Evolutionary conservation across 2,797 vertebrate species (phyloP), one percentile per base, ranked within the genome.

Genomic region (Sebastes kiyomatsui): DNA sequence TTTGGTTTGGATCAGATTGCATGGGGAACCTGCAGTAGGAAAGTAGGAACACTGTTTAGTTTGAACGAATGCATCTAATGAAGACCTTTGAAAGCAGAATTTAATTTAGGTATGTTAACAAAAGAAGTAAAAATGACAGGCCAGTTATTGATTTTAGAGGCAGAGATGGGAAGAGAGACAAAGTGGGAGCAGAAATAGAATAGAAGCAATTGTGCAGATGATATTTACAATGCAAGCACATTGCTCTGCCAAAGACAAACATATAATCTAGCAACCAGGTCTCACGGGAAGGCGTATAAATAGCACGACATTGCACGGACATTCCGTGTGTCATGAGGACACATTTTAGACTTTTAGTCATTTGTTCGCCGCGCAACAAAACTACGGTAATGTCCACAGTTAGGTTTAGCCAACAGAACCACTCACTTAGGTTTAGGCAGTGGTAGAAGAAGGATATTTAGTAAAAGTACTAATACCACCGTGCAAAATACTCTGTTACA

Each of bases 1-100:
- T 95, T 94, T 93, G 79, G 67, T 72, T 85, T 54, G 69, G 81
- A 92, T 93, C 86, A 79, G 77, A 90, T 78, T 87, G 79, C 78
- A 82, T 25, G 60, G 76, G 2, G 77, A 72, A 78, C 78, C 80
- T 38, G 28, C 70, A 35, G 35, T 69, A 49, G 56, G 18, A 81
- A 79, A 84, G 71, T 66, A 79, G 54, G 68, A 80, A 75, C 23
- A 67, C 46, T 32, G 58, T 75, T 86, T 67, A 67, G 73, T 84
- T 84, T 85, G 61, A 74, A 69, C 67, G 11, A 77, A 79, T 28
- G 64, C 38, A 28, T 79, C 77, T 78, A 42, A 83, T 79, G 25
- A 87, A 79, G 61, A 58, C 68, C 59, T 85, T 59, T 74, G 25
- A 81, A 68, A 80, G 67, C 46, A 23, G 67, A 23, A 71, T 83